A percentile compares a stretch with the other conserved stretches of the same genome.
phyloP scores from a whole-genome alignment of 2,888 invertebrate genomes.

The Phengaris alcon region DNA sequence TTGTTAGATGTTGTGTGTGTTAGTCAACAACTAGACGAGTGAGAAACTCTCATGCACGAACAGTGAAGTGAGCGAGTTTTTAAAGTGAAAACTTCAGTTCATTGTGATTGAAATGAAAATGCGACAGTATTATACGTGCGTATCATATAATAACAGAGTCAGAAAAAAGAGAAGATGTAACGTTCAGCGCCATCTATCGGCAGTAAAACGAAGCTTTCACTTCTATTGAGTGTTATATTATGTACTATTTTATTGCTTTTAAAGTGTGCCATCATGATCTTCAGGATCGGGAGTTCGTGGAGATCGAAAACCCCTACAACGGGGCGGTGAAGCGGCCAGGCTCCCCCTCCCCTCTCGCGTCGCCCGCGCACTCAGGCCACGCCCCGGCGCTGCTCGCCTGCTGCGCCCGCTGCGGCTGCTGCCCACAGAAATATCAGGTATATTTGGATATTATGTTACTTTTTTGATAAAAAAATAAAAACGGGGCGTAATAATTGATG shows the following conservation, averaged over 20 bases:
- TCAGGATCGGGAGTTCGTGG: conserved; percentile 97
- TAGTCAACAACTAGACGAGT: conserved; percentile 23
- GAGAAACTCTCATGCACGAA: not conserved
- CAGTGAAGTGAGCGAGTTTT: not conserved
- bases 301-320: conserved; percentile 96
- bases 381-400: conserved; percentile 88
- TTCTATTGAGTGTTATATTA: not conserved
- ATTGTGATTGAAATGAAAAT: not conserved
- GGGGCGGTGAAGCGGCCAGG: conserved; percentile 95
- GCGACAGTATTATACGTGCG: not conserved
- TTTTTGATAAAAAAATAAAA: not conserved
- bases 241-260: not conserved
- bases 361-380: conserved; percentile 91
- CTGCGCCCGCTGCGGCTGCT: conserved; percentile 92
- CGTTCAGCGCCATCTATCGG: not conserved
- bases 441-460: not conserved
- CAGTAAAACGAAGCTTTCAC: not conserved
- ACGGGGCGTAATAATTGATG: not conserved
- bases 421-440: conserved; percentile 94
- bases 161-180: not conserved
- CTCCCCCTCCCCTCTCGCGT: conserved; percentile 91
- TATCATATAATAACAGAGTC: too few relatives aligned
- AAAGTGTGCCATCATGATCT: conserved; percentile 34
- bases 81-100: not conserved
- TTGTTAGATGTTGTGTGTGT: conserved; percentile 28